Evolutionary conservation across 2,888 invertebrate species (phyloP).

Genomic region (Fissipunctia ypsillon): DNA sequence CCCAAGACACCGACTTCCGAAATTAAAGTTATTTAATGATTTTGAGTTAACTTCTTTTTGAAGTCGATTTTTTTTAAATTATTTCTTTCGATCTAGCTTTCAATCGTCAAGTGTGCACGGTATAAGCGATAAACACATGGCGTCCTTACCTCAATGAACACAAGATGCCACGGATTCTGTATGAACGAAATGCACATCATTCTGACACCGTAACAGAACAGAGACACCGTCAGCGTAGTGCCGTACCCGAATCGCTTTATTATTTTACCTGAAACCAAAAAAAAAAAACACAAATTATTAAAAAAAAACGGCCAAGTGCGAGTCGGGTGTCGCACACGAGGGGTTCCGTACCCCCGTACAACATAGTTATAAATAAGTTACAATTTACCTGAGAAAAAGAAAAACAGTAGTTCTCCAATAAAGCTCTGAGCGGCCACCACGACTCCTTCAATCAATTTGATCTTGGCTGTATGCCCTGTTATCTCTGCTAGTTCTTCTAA

Average conservation of each 20-base stretch:
- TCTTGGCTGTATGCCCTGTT: conserved; percentile 91
- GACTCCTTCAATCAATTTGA: conserved; percentile 95
- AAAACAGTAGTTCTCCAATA: conserved; percentile 94
- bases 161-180: conserved; percentile 95
- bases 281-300: no score
- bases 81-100: no score
- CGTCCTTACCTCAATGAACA: conserved; percentile 92
- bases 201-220: conserved; percentile 94
- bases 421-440: conserved; percentile 95
- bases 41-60: no score
- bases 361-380: neutral
- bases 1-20: no score
- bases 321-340: no score
- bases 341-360: no score
- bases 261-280: conserved; percentile 91
- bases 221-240: conserved; percentile 94
- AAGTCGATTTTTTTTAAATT: no score
- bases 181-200: conserved; percentile 94
- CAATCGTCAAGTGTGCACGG: no score
- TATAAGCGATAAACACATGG: no score
- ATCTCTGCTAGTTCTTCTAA: conserved; percentile 93
- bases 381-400: conserved; percentile 92
- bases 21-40: no score
- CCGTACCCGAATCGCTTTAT: conserved; percentile 95
- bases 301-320: no score